Conservation (phyloP, 2,797 vertebrate species). For the Hydrolagus colliei region DNA sequence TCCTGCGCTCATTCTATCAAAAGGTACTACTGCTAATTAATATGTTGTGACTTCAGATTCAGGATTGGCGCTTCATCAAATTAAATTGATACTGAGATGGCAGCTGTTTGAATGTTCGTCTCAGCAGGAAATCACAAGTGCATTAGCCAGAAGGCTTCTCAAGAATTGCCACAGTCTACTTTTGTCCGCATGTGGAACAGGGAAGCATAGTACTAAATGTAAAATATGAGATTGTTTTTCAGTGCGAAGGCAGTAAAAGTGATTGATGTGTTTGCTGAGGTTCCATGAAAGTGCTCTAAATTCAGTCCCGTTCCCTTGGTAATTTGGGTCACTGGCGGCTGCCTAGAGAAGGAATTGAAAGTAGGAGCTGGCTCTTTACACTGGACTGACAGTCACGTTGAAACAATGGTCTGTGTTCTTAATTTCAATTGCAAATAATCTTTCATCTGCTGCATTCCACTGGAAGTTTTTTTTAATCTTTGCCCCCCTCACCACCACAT, state of each 20-base stretch:
- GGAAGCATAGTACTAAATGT: constrained; percentile 16
- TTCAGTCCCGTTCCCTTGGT: constrained; percentile 13
- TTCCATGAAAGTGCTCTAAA: neutral
- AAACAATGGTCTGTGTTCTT: neutral
- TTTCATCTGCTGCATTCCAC: neutral
- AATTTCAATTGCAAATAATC: neutral
- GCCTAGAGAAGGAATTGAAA: neutral
- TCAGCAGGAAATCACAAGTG: neutral
- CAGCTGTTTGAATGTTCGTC: constrained; percentile 8
- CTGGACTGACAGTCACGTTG: neutral
- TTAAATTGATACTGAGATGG: constrained; percentile 6
- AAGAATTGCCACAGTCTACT: neutral
- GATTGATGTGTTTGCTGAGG: constrained; percentile 16
- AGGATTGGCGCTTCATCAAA: neutral
- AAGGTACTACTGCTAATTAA: neutral
- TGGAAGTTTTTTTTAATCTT: neutral
- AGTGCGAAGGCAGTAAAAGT: constrained; percentile 4
- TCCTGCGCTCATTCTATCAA: neutral
- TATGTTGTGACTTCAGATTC: neutral
- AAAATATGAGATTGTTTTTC: constrained; percentile 1
- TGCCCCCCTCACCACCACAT: neutral
- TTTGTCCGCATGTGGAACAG: constrained; percentile 3
- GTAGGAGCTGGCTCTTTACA: neutral
- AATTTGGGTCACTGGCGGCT: neutral
- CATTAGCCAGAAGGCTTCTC: neutral